phyloP scores from a whole-genome alignment of 2,797 vertebrate genomes.

The Simalia tracyae region DNA sequence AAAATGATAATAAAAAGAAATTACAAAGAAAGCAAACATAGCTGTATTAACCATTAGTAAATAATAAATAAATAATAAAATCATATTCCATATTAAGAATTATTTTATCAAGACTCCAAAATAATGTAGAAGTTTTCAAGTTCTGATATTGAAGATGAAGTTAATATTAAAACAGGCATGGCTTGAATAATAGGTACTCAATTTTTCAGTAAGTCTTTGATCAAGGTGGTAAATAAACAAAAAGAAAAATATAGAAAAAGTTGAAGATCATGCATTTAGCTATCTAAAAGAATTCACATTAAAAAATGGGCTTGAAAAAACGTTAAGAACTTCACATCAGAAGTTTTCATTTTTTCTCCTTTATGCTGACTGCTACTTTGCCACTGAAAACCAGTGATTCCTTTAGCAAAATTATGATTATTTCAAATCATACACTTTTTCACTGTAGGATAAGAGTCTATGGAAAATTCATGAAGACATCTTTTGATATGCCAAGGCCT shows the following conservation, averaged over 20 bases:
- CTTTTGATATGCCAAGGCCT: no score
- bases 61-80: not conserved
- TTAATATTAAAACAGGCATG: no score
- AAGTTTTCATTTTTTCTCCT: not conserved
- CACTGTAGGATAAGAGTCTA: no score
- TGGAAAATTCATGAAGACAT: no score
- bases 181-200: no score
- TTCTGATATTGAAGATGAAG: no score
- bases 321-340: not conserved
- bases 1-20: not conserved
- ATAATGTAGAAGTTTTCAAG: no score
- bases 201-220: not conserved
- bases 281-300: no score
- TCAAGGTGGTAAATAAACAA: not conserved
- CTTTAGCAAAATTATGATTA: no score
- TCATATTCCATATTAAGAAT: not conserved
- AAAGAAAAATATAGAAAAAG: not conserved
- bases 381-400: not conserved
- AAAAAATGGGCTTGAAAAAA: not conserved
- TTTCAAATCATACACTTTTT: no score
- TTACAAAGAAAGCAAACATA: not conserved
- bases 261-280: not conserved
- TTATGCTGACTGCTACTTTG: no score
- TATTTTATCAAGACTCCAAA: not conserved
- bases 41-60: not conserved